Conservation (phyloP, 2,797 vertebrate genomes). For the Megalops cyprinoides region DNA sequence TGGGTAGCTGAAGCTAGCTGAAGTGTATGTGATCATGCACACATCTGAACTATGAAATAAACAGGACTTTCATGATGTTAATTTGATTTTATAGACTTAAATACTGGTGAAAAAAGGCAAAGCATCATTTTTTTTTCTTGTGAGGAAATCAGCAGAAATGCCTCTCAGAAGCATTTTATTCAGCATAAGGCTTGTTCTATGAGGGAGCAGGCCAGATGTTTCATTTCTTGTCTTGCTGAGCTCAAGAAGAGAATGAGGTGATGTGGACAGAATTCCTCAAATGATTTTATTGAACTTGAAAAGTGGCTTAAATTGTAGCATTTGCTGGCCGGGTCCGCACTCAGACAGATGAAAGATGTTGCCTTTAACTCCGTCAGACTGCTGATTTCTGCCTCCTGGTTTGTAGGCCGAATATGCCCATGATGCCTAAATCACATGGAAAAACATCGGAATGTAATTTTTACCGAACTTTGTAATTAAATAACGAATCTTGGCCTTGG, state of each 20-base stretch:
- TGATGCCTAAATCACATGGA: slow-evolving; percentile 30
- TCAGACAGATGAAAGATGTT: background rate
- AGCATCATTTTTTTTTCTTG: too few species aligned
- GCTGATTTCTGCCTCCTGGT: background rate
- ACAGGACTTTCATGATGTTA: too few species aligned
- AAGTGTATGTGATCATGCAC: too few species aligned
- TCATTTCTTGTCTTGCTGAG: background rate
- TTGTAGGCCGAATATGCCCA: background rate
- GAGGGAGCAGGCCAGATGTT: background rate
- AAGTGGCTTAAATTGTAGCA: background rate
- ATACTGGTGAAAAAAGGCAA: too few species aligned
- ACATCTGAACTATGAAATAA: too few species aligned
- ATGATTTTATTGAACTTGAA: slow-evolving; percentile 5
- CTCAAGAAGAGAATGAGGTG: background rate
- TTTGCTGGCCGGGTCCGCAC: too few species aligned
- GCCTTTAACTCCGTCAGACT: background rate
- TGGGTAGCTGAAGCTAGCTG: too few species aligned
- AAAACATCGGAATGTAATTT: slow-evolving; percentile 8
- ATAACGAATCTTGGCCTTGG: slow-evolving; percentile 1
- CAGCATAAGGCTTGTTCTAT: background rate
- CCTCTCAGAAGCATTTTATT: background rate
- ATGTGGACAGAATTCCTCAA: background rate
- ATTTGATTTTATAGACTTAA: too few species aligned
- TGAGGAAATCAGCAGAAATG: background rate
- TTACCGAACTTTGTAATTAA: slow-evolving; percentile 20